Evolutionary conservation across 23 tunicate species (phyloP).

Genomic region (Phallusia fumigata): DNA sequence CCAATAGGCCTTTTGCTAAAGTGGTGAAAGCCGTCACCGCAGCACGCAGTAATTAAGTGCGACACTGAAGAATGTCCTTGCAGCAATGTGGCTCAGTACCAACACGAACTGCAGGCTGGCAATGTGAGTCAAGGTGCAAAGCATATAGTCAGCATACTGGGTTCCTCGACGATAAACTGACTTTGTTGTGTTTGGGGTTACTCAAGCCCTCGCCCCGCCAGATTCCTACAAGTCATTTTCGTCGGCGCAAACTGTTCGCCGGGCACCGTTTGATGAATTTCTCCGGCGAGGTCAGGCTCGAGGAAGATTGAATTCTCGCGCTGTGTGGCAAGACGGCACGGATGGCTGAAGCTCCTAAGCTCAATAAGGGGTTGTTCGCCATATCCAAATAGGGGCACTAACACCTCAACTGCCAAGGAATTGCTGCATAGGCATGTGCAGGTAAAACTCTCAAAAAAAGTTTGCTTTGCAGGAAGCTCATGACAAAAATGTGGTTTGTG

Average conservation of each 20-base stretch:
- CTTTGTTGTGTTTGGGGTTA: constrained; percentile 10
- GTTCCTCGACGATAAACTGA: neutral
- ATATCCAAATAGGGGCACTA: neutral
- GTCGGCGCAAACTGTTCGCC: neutral
- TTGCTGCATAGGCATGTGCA: neutral
- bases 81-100: neutral
- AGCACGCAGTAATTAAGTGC: neutral
- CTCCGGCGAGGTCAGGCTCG: neutral
- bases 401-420: neutral
- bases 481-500: neutral
- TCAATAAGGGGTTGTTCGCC: neutral
- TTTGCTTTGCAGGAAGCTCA: neutral
- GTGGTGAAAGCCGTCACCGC: neutral
- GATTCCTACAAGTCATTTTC: neutral
- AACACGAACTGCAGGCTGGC: neutral
- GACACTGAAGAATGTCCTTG: neutral
- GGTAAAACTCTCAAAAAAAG: neutral
- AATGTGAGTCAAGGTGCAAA: neutral
- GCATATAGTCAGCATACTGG: neutral
- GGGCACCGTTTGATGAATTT: neutral
- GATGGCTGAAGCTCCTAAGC: neutral
- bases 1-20: neutral
- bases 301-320: constrained; percentile 7
- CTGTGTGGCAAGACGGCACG: neutral
- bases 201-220: neutral